These are phyloP conservation scores for Pegea sp. DNA, from an alignment of 23 tunicate genomes.

Conservation along the genomic window DNA sequence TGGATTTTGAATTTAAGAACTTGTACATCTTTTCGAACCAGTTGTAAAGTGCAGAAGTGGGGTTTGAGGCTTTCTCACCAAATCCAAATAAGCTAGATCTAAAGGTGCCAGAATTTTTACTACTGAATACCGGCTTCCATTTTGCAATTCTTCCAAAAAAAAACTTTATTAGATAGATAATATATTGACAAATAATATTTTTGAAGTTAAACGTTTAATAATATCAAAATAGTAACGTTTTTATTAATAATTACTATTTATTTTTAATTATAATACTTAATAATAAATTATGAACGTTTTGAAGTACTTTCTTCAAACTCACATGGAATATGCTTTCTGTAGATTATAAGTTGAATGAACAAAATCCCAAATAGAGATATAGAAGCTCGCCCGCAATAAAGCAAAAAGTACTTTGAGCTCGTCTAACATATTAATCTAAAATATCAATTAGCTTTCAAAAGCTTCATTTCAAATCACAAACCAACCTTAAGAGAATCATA, in stretches of 20 bases:
- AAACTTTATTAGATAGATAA: too few species aligned
- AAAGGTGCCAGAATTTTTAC: slow-evolving; percentile 1
- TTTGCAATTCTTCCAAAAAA: not conserved
- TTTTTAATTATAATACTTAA: too few species aligned
- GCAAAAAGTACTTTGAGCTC: slow-evolving; percentile 9
- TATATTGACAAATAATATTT: too few species aligned
- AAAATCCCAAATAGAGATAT: slow-evolving; percentile 5
- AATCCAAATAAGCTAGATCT: slow-evolving; percentile 10
- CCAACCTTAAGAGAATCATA: too few species aligned
- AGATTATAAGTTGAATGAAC: slow-evolving; percentile 3
- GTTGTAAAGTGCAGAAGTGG: slow-evolving; percentile 11
- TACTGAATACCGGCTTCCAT: not conserved
- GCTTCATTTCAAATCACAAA: too few species aligned
- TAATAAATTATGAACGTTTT: too few species aligned
- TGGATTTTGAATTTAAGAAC: slow-evolving; percentile 4
- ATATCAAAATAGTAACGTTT: too few species aligned
- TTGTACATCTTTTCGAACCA: slow-evolving; percentile 11
- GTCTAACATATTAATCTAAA: not conserved
- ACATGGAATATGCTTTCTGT: slow-evolving; percentile 7
- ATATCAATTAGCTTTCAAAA: too few species aligned
- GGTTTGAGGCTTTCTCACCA: slow-evolving; percentile 8
- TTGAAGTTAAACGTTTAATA: too few species aligned
- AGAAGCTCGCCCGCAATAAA: slow-evolving; percentile 1
- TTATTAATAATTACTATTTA: too few species aligned
- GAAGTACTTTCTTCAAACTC: too few species aligned